Percentiles rank a stretch among this genome's conserved stretches.
Conservation (phyloP, 2,113 vertebrate species). For the Epinephelus moara region DNA sequence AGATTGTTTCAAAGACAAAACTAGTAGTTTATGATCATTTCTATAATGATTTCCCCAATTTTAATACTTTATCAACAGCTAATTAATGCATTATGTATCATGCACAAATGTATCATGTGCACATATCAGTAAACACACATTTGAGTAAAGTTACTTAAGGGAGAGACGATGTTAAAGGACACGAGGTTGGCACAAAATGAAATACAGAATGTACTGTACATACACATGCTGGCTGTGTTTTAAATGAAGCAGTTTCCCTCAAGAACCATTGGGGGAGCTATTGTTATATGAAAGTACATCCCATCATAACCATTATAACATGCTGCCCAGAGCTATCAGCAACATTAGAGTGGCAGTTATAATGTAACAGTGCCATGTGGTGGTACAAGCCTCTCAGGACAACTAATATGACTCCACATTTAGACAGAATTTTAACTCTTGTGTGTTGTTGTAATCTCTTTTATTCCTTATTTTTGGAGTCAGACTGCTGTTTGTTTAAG, state of each 20-base stretch:
- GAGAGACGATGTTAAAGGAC: not conserved
- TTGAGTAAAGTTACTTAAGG: not conserved
- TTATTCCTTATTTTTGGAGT: too few species aligned
- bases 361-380: not conserved
- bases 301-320: not conserved
- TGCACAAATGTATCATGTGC: not conserved
- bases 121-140: not conserved
- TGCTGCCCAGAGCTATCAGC: not conserved
- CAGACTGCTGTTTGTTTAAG: not conserved
- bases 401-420: not conserved
- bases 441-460: not conserved
- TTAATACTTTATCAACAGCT: not conserved
- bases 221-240: not conserved
- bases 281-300: constrained; percentile 25
- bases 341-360: not conserved
- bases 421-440: not conserved
- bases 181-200: too few species aligned
- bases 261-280: constrained; percentile 48
- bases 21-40: not conserved
- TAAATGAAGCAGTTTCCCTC: constrained; percentile 31
- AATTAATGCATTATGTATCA: not conserved
- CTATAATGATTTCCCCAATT: not conserved
- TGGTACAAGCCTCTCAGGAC: not conserved
- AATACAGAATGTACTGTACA: not conserved
- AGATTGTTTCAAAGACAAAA: not conserved